These are phyloP conservation scores for Thaumatotibia leucotreta DNA, from an alignment of 1,140 invertebrate genomes.

Conservation along the genomic window DNA sequence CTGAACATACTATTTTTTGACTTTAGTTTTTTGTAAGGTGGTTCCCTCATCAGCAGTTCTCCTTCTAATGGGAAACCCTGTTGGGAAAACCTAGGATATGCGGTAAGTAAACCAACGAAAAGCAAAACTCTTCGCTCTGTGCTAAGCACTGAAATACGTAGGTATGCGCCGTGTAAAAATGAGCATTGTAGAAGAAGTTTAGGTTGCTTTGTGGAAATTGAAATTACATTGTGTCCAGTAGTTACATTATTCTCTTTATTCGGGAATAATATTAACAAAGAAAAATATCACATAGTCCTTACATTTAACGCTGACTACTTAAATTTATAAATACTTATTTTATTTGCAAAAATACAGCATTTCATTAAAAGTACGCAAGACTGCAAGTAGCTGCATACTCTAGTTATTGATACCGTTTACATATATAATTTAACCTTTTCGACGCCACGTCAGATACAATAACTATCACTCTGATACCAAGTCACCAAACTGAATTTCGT, in stretches of 20 bases:
- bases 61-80: no score
- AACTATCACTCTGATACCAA: no score
- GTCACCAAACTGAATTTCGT: no score
- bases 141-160: no score
- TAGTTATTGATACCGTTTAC: neutral
- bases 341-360: neutral
- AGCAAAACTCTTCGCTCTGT: no score
- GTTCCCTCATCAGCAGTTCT: no score
- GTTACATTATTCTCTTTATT: conserved; percentile 58
- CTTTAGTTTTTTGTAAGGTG: no score
- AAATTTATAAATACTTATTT: conserved; percentile 39
- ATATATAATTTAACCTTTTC: neutral
- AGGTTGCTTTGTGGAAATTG: neutral
- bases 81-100: no score
- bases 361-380: neutral
- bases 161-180: no score
- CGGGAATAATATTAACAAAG: conserved; percentile 42
- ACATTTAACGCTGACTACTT: conserved; percentile 53
- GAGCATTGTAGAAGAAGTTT: no score
- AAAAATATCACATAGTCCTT: conserved; percentile 70
- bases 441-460: neutral
- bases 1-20: no score
- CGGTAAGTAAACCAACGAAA: no score
- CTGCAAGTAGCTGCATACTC: neutral
- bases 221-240: neutral